Percentiles rank a stretch among this genome's conserved stretches.
These are phyloP conservation scores for Octomys mimax DNA, from an alignment of 2,797 vertebrate species.

Conservation along the genomic window DNA sequence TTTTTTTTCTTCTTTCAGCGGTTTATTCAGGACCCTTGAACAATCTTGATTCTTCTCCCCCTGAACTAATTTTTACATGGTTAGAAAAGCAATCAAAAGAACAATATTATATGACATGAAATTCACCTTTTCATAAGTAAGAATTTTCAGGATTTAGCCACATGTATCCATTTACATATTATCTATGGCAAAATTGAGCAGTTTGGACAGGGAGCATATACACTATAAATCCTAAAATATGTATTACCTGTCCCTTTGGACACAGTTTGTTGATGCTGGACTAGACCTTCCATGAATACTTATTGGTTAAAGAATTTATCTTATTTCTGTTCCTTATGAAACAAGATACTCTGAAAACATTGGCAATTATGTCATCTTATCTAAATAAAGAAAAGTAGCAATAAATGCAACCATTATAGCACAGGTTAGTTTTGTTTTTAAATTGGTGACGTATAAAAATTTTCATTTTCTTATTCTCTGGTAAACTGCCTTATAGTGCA, in stretches of 20 bases:
- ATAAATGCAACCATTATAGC: constrained; percentile 23
- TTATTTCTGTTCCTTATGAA: constrained; percentile 58
- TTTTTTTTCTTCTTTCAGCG: too few species aligned
- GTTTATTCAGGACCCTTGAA: too few species aligned
- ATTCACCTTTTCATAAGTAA: constrained; percentile 49
- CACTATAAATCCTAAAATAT: constrained; percentile 5
- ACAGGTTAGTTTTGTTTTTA: constrained; percentile 2
- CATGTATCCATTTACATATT: constrained; percentile 31
- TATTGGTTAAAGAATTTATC: constrained; percentile 64
- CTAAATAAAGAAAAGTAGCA: constrained; percentile 20
- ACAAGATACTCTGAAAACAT: constrained; percentile 48
- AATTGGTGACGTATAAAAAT: neutral
- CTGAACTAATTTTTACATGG: constrained; percentile 24
- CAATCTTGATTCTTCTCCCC: too few species aligned
- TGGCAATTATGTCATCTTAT: constrained; percentile 58
- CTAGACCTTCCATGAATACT: neutral
- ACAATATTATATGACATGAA: neutral
- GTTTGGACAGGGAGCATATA: neutral
- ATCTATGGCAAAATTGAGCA: neutral
- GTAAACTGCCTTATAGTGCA: constrained; percentile 1
- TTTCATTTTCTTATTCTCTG: constrained; percentile 48
- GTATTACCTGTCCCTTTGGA: neutral
- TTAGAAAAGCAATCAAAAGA: constrained; percentile 29
- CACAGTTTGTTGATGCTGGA: constrained; percentile 40
- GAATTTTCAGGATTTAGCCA: neutral